A percentile compares a stretch with the other conserved stretches of the same genome.
These are phyloP conservation scores for Mungos mungo DNA, from an alignment of 2,113 vertebrate genomes.

Conservation along the genomic window DNA sequence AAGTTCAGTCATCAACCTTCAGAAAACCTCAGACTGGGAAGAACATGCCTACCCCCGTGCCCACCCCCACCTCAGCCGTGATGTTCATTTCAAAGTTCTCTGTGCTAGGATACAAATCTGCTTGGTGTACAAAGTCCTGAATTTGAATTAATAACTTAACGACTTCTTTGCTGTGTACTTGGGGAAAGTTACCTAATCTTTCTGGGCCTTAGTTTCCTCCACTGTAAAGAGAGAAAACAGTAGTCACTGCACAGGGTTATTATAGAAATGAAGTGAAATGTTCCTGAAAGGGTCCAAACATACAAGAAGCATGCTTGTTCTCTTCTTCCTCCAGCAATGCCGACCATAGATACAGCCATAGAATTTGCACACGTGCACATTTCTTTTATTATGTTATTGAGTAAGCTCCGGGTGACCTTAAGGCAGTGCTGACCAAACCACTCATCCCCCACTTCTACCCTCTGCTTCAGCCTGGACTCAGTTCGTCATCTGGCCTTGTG, in stretches of 20 bases:
- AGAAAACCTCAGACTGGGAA: not conserved
- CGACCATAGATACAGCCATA: not conserved
- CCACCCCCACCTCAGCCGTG: not conserved
- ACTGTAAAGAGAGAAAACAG: not conserved
- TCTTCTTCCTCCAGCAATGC: not conserved
- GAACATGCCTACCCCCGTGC: not conserved
- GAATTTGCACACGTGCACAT: not conserved
- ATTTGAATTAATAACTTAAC: not conserved
- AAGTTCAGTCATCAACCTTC: not conserved
- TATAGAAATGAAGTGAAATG: not conserved
- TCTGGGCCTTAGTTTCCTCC: not conserved
- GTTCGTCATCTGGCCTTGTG: not conserved
- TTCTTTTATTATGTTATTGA: not conserved
- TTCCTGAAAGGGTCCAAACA: not conserved
- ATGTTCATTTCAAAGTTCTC: not conserved
- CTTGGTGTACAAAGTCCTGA: not conserved
- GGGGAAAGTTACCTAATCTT: not conserved
- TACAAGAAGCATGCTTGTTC: not conserved
- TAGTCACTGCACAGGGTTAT: not conserved
- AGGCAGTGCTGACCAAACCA: not conserved
- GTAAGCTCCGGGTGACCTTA: not conserved
- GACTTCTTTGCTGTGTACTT: not conserved
- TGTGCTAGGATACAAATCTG: not conserved
- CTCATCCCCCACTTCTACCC: not conserved
- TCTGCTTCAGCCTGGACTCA: not conserved